Conservation (phyloP, 2,113 vertebrate species). For the Heterotis niloticus region DNA sequence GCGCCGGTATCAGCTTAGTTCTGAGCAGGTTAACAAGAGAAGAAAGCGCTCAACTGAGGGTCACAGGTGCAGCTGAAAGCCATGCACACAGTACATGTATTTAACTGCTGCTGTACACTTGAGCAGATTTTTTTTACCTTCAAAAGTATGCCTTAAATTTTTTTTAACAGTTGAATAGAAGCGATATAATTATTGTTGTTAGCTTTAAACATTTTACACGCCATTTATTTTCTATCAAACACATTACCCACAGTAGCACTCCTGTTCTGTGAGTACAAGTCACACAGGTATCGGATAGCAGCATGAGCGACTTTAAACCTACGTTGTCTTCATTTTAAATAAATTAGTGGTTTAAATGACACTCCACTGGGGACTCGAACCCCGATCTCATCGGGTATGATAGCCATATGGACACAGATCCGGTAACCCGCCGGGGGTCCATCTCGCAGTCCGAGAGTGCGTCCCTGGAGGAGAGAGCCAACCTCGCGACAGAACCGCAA, state of each 20-base stretch:
- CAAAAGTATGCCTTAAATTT: background rate
- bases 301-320: background rate
- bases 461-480: constrained; percentile 1
- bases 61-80: background rate
- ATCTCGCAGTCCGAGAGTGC: background rate
- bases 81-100: background rate
- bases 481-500: background rate
- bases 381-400: background rate
- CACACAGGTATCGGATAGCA: background rate
- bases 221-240: background rate
- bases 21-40: background rate
- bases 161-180: too few relatives aligned
- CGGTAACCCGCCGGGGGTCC: background rate
- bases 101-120: background rate
- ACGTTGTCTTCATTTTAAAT: background rate
- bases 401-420: constrained; percentile 5
- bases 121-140: background rate
- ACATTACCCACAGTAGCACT: background rate
- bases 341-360: constrained; percentile 3
- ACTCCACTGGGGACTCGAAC: constrained; percentile 3
- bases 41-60: background rate
- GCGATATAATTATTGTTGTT: too few relatives aligned
- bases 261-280: background rate
- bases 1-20: background rate
- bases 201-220: background rate